Conservation (phyloP, 1,140 invertebrate species). For the Plectus sambesii region DNA sequence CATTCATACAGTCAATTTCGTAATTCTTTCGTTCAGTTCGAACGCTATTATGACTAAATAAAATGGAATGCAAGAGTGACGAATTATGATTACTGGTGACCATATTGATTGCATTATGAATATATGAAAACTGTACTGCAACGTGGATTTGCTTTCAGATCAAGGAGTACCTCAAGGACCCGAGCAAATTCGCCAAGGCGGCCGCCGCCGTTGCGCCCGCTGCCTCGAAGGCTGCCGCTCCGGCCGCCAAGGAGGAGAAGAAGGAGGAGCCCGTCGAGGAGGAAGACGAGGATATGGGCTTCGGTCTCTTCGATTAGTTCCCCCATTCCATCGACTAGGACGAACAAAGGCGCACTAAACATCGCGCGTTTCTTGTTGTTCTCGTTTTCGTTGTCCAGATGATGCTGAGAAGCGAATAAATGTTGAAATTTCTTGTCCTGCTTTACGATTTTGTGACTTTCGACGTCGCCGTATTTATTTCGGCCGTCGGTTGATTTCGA, state of each 20-base stretch:
- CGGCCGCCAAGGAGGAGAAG: slow-evolving; percentile 44
- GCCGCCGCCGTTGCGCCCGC: slow-evolving; percentile 38
- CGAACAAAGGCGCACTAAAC: too few species aligned
- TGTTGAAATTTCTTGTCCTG: too few species aligned
- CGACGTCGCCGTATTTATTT: too few species aligned
- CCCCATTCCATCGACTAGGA: too few species aligned
- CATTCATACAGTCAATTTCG: too few species aligned
- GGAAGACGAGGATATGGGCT: slow-evolving; percentile 51
- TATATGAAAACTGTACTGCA: slow-evolving; percentile 1
- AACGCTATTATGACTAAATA: neutral
- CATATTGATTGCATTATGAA: neutral
- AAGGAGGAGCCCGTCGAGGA: slow-evolving; percentile 48
- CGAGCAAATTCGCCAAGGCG: slow-evolving; percentile 49
- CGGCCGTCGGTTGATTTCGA: too few species aligned
- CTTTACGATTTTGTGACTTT: too few species aligned
- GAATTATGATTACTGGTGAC: slow-evolving; percentile 4
- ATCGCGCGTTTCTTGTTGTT: too few species aligned
- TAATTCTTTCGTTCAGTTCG: neutral
- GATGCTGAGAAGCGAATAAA: too few species aligned
- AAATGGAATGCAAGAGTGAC: neutral
- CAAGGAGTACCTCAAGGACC: slow-evolving; percentile 51
- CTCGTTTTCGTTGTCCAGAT: too few species aligned
- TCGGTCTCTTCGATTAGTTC: slow-evolving; percentile 51
- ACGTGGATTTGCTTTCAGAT: slow-evolving; percentile 33
- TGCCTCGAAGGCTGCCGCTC: slow-evolving; percentile 39